Evolutionary conservation across 2,888 invertebrate species (phyloP), one percentile per base, ranked within the genome.

Genomic region (Noctua pronuba): DNA sequence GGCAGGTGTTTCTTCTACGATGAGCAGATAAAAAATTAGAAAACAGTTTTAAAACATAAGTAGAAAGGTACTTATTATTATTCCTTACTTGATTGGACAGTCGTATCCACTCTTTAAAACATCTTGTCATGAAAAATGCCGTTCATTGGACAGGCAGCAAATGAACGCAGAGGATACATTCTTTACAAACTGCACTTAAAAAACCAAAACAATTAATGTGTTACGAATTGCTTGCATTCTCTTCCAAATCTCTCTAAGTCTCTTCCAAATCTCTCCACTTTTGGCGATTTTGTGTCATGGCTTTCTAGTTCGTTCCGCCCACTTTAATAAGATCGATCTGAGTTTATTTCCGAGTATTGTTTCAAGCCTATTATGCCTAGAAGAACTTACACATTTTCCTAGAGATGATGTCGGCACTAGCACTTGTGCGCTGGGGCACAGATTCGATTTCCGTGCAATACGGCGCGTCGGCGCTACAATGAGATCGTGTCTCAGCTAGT

Each of bases 371-470:
- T 60, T 31, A 18, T 18, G 31, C 3, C 58, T 16, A 31, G 58
- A 18, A 8, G 13, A 6, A 21, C 3, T 65, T 60, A n/a, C 52
- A 31, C 24, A 0, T 6, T 2, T 41, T 64, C 24, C 10, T 11
- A 1, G 11, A 24, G 21, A 24, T 44, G n/a, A 24, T 5, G n/a
- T 41, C 35, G 46, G 11, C 3, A 46, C n/a, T 31, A 64, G 31
- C 55, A 35, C 31, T 66, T 52, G 66, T 65, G 65, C 66, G 49
- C 71, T 49, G 31, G 38, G 31, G 35, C 35, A 67, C 68, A 75
- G 74, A 85, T 83, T 88, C 78, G 44, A 88, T 88, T 80, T 88
- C 81, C 83, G 78, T 49, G 69, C 77, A 67, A 67, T 41, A 67
- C 52, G 49, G 7, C 4, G 41, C 28, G 35, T 46, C 28, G 24